Evolutionary conservation across 2,888 invertebrate species (phyloP).

Genomic region (Operophtera brumata): DNA sequence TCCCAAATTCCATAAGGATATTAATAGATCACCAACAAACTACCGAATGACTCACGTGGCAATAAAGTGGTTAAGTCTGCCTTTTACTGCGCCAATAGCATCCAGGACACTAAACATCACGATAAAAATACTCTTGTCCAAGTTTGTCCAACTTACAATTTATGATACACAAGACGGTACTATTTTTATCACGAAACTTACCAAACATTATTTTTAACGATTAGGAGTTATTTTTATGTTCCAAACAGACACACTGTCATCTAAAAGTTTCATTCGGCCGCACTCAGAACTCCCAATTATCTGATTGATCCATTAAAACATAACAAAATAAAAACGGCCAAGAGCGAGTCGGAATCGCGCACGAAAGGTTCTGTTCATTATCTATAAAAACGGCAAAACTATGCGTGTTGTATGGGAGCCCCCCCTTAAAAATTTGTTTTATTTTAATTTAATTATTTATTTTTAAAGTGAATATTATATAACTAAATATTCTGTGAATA

Average conservation of each 20-base stretch:
- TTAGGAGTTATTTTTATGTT: constrained; percentile 48
- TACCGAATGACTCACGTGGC: constrained; percentile 1
- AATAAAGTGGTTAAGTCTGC: constrained; percentile 7
- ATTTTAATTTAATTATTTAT: too few relatives aligned
- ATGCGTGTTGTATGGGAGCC: too few relatives aligned
- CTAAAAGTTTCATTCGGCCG: constrained; percentile 14
- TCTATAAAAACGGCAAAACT: too few relatives aligned
- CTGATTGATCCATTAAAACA: not conserved
- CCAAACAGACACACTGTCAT: constrained; percentile 14
- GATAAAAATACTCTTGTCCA: constrained; percentile 13
- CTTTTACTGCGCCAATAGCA: constrained; percentile 13
- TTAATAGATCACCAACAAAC: constrained; percentile 1
- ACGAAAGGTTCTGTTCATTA: too few relatives aligned
- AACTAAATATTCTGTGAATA: too few relatives aligned
- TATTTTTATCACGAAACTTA: constrained; percentile 39
- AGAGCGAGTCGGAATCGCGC: too few relatives aligned
- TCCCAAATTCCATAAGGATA: not conserved
- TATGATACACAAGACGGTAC: constrained; percentile 36
- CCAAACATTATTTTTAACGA: constrained; percentile 46
- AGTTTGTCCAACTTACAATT: constrained; percentile 32
- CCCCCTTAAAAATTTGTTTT: too few relatives aligned
- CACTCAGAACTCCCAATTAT: not conserved
- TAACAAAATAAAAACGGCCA: too few relatives aligned
- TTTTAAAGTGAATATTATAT: too few relatives aligned
- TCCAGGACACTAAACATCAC: constrained; percentile 10